Base-by-base conservation (phyloP, 2,797 vertebrate genomes). In the Petrocephalus schoutedeni region DNA sequence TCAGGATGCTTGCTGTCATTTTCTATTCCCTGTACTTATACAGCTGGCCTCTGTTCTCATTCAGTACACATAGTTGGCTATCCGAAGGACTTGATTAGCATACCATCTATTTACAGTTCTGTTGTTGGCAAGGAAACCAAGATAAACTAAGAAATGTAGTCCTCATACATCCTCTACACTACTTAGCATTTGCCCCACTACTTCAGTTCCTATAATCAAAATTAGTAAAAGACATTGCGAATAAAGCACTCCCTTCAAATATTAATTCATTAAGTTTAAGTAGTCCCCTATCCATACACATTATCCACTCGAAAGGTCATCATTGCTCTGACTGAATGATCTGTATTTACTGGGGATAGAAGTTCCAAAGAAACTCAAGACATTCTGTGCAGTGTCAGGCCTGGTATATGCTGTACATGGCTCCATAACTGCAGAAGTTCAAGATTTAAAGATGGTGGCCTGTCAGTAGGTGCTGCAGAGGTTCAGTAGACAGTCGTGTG, bases 121-220 rank as follows among this genome's bases (percentile, higher is more conserved):
- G 23, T 58, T 86, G 28, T 23, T 86, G 56, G 84, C 53, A 59
- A 86, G 53, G 84, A 86, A 86, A 58, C 84, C 56, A 59, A 57
- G 32, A 36, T 36, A 58, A 86, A 57, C 84, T 36, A 28, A 57
- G 56, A 32, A 86, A 10, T 86, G 84, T 54, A 83, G 45, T 59
- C 21, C 53, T 85, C 36, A 28, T 41, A 41, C 6, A 16, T 14
- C 56, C 84, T 86, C 84, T 14, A 36, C 6, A 9, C 28, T 59
- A 2, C 28, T 83, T 49, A 83, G 21, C n/a, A 57, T 16, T 54
- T 54, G 83, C 14, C 16, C 28, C 54, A 58, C 9, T 53, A 56
- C 84, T 57, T 54, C 21, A 85, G 82, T 85, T 82, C 45, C 41
- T 51, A 49, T 82, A 82, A 82, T 82, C 41, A 49, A 82, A 45